A percentile compares a stretch with the other conserved stretches of the same genome.
Evolutionary conservation across 2,113 vertebrate genomes (phyloP).

Genomic region (Genyomyrus donnyi): DNA sequence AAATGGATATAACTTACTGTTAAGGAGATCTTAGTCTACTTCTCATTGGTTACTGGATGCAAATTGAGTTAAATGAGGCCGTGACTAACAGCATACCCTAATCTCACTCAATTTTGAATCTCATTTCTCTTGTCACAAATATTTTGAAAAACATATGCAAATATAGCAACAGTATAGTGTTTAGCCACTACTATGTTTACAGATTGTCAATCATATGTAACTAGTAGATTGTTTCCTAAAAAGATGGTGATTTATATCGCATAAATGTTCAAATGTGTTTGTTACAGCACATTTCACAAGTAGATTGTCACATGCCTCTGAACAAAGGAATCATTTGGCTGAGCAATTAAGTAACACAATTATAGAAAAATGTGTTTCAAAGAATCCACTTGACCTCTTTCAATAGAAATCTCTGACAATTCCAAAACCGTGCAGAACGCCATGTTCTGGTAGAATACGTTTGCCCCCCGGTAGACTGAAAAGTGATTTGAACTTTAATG

Average conservation of each 20-base stretch:
- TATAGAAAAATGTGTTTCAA: slow-evolving; percentile 3
- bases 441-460: not conserved
- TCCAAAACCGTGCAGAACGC: not conserved
- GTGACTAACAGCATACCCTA: not conserved
- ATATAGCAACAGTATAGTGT: not conserved
- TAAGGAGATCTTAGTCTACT: not conserved
- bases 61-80: not conserved
- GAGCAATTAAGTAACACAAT: not conserved
- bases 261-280: not conserved
- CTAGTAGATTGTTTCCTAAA: not conserved
- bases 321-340: not conserved
- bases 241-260: not conserved
- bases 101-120: not conserved
- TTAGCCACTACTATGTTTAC: not conserved
- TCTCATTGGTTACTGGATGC: not conserved
- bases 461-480: not conserved
- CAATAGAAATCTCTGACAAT: not conserved
- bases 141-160: not conserved
- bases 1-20: not conserved
- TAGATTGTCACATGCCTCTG: slow-evolving; percentile 3
- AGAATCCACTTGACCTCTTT: not conserved
- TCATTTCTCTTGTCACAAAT: not conserved
- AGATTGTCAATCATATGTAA: not conserved
- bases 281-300: slow-evolving; percentile 4
- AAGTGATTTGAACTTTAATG: not conserved